phyloP scores from a whole-genome alignment of 2,113 vertebrate species.

The Poecilia latipinna region DNA sequence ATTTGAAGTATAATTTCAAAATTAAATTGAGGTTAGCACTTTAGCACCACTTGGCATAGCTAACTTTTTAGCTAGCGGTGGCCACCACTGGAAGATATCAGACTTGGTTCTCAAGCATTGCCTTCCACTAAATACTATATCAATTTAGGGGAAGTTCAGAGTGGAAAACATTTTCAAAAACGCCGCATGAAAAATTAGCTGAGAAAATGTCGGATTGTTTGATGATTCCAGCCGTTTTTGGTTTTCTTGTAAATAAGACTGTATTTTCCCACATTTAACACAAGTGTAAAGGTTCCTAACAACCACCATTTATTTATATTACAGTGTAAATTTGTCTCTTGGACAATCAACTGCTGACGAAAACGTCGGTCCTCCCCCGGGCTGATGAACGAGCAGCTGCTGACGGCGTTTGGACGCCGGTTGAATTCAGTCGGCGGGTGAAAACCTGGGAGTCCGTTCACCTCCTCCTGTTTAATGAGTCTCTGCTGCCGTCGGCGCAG shows the following conservation, averaged over 20 bases:
- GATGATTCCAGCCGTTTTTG: conserved; percentile 15
- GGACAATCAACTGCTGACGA: conserved; percentile 28
- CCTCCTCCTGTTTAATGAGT: conserved; percentile 47
- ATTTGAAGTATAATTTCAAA: too few species aligned
- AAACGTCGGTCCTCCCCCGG: conserved; percentile 41
- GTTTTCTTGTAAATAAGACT: background rate
- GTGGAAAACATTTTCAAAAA: too few species aligned
- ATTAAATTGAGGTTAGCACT: too few species aligned
- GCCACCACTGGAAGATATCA: too few species aligned
- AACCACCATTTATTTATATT: conserved; percentile 61
- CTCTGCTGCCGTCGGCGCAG: conserved; percentile 27
- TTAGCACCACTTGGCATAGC: too few species aligned
- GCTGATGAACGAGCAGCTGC: conserved; percentile 40
- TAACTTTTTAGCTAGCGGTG: too few species aligned
- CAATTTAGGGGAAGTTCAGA: too few species aligned
- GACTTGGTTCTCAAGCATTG: too few species aligned
- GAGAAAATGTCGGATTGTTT: conserved; percentile 10
- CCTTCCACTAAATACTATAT: too few species aligned
- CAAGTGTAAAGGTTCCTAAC: conserved; percentile 47
- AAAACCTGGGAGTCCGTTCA: conserved; percentile 4
- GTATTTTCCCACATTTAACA: conserved; percentile 23
- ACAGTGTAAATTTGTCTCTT: conserved; percentile 35
- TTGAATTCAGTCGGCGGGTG: conserved; percentile 7
- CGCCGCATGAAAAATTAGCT: too few species aligned
- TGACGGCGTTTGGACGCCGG: background rate